Percentiles rank a stretch among this genome's conserved stretches.
Conservation (phyloP, 2,797 vertebrate genomes). For the Lepus oiostolus region DNA sequence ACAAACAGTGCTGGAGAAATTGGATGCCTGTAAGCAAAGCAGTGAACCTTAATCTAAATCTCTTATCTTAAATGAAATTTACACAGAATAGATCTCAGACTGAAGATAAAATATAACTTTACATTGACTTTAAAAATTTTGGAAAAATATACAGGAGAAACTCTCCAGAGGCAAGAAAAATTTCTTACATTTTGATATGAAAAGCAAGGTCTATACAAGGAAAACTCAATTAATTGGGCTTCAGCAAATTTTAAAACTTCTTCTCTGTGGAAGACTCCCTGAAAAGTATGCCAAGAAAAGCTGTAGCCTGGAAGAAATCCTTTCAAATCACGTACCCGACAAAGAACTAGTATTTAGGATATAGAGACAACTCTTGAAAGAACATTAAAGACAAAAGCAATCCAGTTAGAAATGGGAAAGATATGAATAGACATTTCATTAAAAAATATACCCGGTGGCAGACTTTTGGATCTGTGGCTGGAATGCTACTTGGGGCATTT, state of each 20-base stretch:
- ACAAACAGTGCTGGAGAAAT: not conserved
- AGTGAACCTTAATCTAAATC: not conserved
- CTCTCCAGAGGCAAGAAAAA: not conserved
- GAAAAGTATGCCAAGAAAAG: not conserved
- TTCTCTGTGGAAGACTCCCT: not conserved
- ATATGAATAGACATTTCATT: not conserved
- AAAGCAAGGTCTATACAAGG: not conserved
- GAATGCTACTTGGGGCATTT: too few relatives aligned
- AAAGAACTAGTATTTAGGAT: not conserved
- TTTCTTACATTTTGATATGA: not conserved
- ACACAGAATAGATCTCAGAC: not conserved
- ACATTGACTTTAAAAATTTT: not conserved
- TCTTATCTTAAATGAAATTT: not conserved
- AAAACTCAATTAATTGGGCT: not conserved
- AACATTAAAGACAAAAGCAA: not conserved
- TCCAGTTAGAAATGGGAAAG: not conserved
- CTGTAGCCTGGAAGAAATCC: not conserved
- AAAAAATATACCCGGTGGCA: not conserved
- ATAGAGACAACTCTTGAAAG: not conserved
- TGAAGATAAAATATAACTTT: not conserved
- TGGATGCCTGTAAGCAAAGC: not conserved
- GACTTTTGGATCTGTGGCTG: too few relatives aligned
- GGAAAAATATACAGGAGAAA: not conserved
- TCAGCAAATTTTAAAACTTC: not conserved
- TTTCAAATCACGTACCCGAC: not conserved